Base-by-base conservation (phyloP, 2,888 invertebrate genomes). In the Mystacides longicornis region DNA sequence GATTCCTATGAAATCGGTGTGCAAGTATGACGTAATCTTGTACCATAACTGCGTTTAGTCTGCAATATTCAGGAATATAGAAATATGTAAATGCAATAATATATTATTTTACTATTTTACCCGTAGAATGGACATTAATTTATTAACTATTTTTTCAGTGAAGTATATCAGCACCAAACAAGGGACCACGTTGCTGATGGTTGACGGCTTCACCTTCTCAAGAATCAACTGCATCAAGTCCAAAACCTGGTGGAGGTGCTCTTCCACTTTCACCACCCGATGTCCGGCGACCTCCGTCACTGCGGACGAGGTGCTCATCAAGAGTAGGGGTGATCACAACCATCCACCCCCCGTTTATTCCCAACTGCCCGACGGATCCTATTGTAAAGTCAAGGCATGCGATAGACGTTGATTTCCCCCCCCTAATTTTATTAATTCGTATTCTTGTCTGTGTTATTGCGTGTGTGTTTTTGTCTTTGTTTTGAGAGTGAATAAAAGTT, bases 101-200 rank as follows among this genome's bases (percentile, higher is more conserved):
- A n/a, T n/a, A n/a, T n/a, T n/a, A n/a, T n/a, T n/a, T n/a, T n/a
- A n/a, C n/a, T n/a, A n/a, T n/a, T n/a, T n/a, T n/a, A n/a, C n/a
- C n/a, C n/a, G n/a, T n/a, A n/a, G n/a, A n/a, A n/a, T n/a, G n/a
- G n/a, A n/a, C n/a, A n/a, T n/a, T n/a, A n/a, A n/a, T n/a, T n/a
- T n/a, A n/a, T n/a, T n/a, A n/a, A n/a, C n/a, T n/a, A n/a, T 45
- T 20, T 11, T 55, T 56, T 52, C 45, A 56, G 56, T 56, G 21
- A 33, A 23, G n/a, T 56, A 45, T 43, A 56, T 56, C 21, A 49
- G 27, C 16, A 56, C 56, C 5, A 46, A 3, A 7, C 37, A 33
- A 33, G 43, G 43, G 16, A 43, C 7, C 4, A 43, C 14, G 4
- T 43, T 43, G 18, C 16, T 43, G 18, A 43, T 43, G 43, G 16